Evolutionary conservation across 2,113 vertebrate species (phyloP).

Genomic region (Dicerorhinus sumatrensis): DNA sequence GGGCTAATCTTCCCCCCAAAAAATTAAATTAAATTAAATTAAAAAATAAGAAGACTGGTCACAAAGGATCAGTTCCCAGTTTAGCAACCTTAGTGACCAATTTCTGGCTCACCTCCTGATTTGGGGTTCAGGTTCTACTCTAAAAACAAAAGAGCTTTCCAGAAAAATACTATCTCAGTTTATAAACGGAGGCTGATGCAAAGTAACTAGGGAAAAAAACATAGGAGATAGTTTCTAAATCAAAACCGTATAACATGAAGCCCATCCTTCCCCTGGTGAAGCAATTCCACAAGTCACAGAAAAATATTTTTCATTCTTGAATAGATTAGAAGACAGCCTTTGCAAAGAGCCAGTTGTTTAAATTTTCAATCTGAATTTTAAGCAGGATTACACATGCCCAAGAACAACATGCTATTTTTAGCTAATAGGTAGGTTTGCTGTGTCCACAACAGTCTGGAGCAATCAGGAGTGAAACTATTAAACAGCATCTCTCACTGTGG

Average conservation of each 20-base stretch:
- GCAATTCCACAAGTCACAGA: constrained; percentile 57
- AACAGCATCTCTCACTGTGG: constrained; percentile 54
- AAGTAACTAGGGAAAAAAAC: not conserved
- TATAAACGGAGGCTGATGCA: constrained; percentile 28
- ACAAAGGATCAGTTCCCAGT: constrained; percentile 57
- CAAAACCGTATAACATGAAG: constrained; percentile 12
- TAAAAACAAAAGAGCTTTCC: constrained; percentile 54
- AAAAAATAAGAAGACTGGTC: constrained; percentile 35
- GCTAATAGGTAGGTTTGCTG: constrained; percentile 68
- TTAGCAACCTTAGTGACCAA: constrained; percentile 55
- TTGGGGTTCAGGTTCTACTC: constrained; percentile 55
- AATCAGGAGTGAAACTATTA: constrained; percentile 71
- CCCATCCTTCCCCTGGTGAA: not conserved
- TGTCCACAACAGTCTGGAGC: constrained; percentile 68
- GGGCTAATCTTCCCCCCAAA: too few species aligned
- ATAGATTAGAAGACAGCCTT: constrained; percentile 52
- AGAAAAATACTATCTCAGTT: constrained; percentile 65
- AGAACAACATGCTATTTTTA: constrained; percentile 75
- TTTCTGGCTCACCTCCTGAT: constrained; percentile 57
- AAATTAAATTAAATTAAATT: too few species aligned
- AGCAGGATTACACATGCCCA: constrained; percentile 71
- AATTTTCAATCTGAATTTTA: constrained; percentile 72
- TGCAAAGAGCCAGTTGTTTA: constrained; percentile 63
- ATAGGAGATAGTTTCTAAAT: not conserved
- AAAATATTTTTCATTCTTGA: constrained; percentile 68